phyloP scores from a whole-genome alignment of 2,113 vertebrate species.

The Mungos mungo region DNA sequence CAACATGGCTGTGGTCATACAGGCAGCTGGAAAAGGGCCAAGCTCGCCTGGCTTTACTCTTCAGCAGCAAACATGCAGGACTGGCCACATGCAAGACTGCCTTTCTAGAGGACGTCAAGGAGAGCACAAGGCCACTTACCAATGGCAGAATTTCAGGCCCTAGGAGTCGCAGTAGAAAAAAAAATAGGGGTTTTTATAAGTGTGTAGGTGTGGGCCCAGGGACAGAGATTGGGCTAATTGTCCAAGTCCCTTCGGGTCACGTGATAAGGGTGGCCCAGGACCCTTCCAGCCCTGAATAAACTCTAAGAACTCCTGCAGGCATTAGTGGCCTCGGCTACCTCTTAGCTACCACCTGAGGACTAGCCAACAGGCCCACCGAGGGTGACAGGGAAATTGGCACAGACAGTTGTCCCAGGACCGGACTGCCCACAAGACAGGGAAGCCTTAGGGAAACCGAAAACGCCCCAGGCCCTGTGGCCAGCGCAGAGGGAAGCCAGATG shows the following conservation, averaged over 20 bases:
- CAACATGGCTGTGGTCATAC: neutral
- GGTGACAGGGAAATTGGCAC: neutral
- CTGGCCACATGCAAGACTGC: neutral
- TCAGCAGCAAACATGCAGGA: neutral
- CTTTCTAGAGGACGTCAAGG: neutral
- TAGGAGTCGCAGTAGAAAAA: neutral
- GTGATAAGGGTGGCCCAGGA: neutral
- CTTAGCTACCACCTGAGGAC: neutral
- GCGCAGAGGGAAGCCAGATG: neutral
- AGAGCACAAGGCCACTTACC: neutral
- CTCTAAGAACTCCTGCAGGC: neutral
- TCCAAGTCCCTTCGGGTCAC: neutral
- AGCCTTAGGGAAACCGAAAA: neutral
- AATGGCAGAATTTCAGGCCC: neutral
- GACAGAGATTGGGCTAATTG: neutral
- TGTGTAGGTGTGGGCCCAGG: fast-evolving
- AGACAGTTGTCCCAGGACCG: neutral
- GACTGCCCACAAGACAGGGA: neutral
- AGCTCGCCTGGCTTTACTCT: neutral
- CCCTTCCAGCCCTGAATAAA: neutral
- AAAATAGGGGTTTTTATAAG: neutral
- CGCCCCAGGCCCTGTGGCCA: neutral
- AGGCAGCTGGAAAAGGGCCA: neutral
- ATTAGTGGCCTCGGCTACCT: neutral
- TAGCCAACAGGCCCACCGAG: neutral